Evolutionary conservation across 2,797 vertebrate species (phyloP), one percentile per base, ranked within the genome.

Genomic region (Parauchenoglanis ngamensis): DNA sequence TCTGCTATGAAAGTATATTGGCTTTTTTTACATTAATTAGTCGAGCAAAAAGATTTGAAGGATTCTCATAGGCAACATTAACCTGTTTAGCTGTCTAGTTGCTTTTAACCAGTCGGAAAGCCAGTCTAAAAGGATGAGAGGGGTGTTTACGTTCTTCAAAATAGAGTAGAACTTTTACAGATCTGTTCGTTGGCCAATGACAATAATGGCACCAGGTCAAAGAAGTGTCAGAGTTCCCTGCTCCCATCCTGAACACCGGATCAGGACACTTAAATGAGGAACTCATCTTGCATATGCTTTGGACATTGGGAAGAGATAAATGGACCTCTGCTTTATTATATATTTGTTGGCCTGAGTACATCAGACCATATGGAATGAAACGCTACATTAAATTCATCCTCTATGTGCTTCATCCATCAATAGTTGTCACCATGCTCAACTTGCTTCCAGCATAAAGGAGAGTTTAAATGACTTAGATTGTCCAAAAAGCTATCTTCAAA

Each of bases 161-260:
- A 40, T 40, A 40, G 25, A 75, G 23, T 75, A 75, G 46, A 76
- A 49, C 44, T 75, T 77, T 3, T 56, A 77, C n/a, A 56, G 3
- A 77, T 77, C n/a, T 56, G 17, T 31, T 78, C 28, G 1, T 56
- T 78, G 52, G 17, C 28, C 17, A 11, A 17, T 57, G 54, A 17
- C 54, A 57, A 57, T 54, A 35, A 78, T 11, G 28, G 19, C n/a
- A 57, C 73, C n/a, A 28, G 46, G 46, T 31, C 6, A 56, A 56
- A 81, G 40, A 46, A 82, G 59, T 67, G 40, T 54, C 46, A 77
- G 44, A 40, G 77, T 82, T 93, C 31, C 75, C 73, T 65, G 91
- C 93, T 93, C 88, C 86, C 92, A 86, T 75, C n/a, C 46, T 59
- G 46, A 15, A 85, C 28, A 67, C 59, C 23, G 31, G 59, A 35